phyloP scores from a whole-genome alignment of 2,888 invertebrate genomes.

The Eilema sororculum region DNA sequence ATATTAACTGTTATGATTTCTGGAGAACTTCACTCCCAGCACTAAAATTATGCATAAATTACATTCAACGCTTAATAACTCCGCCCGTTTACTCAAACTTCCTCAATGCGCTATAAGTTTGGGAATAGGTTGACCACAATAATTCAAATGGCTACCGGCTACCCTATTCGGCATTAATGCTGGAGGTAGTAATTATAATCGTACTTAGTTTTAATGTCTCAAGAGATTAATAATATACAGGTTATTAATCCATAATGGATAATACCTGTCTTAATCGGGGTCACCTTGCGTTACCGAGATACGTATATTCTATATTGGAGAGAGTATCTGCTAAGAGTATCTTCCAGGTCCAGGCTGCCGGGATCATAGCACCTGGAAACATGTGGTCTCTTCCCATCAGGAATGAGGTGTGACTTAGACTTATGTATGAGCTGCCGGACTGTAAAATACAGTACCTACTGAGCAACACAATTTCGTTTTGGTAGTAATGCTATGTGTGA shows the following conservation, averaged over 20 bases:
- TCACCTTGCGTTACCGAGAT: neutral
- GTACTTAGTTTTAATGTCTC: constrained; percentile 15
- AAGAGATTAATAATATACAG: neutral
- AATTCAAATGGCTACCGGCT: constrained; percentile 20
- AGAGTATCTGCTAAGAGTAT: neutral
- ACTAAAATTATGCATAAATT: constrained; percentile 17
- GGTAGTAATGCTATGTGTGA: neutral
- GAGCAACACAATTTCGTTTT: neutral
- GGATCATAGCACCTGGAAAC: too few relatives aligned
- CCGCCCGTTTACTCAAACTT: constrained; percentile 16
- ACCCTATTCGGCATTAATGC: constrained; percentile 7
- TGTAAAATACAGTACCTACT: neutral
- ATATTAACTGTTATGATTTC: constrained; percentile 3
- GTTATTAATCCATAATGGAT: neutral
- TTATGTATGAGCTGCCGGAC: too few relatives aligned
- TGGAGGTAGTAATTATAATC: constrained; percentile 15
- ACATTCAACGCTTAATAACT: constrained; percentile 17
- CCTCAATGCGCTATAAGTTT: constrained; percentile 21
- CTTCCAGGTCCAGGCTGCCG: too few relatives aligned
- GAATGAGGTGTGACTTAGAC: too few relatives aligned
- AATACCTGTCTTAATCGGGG: neutral
- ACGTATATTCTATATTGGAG: neutral
- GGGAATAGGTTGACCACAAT: constrained; percentile 25
- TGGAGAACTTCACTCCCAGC: constrained; percentile 1
- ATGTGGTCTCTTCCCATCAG: too few relatives aligned